Conservation (phyloP, 2,113 vertebrate species). For the Festucalex cinctus region DNA sequence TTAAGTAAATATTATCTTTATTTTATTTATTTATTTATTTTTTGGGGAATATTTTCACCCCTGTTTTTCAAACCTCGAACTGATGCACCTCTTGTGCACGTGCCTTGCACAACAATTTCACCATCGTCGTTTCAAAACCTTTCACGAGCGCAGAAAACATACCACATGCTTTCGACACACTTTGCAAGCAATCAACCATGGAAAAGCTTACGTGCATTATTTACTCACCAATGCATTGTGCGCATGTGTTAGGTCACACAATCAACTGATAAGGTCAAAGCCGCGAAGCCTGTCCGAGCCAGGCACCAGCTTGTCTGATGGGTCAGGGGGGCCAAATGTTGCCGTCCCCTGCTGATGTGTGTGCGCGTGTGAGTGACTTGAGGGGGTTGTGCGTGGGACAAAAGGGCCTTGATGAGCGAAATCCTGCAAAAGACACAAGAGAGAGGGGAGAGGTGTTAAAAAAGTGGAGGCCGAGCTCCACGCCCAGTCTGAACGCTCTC, state of each 20-base stretch:
- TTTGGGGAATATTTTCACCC: no score
- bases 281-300: constrained; percentile 51
- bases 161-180: neutral
- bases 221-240: neutral
- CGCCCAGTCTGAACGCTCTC: constrained; percentile 58
- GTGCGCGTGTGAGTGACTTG: constrained; percentile 27
- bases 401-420: constrained; percentile 72
- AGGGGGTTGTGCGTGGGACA: constrained; percentile 64
- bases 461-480: constrained; percentile 51
- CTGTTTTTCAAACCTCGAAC: neutral
- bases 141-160: neutral
- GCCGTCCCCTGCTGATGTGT: constrained; percentile 46
- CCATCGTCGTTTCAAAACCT: neutral
- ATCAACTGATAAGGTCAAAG: constrained; percentile 52
- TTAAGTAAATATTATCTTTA: no score
- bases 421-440: constrained; percentile 70
- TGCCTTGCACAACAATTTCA: neutral
- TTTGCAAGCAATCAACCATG: neutral
- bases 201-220: neutral
- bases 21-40: no score
- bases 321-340: constrained; percentile 57
- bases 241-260: neutral
- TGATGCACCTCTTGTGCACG: neutral
- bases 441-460: constrained; percentile 67
- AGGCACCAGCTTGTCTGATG: constrained; percentile 66